Percentiles rank a stretch among this genome's conserved stretches.
phyloP scores from a whole-genome alignment of 2,113 vertebrate species.

The Melanostigma gelatinosum region DNA sequence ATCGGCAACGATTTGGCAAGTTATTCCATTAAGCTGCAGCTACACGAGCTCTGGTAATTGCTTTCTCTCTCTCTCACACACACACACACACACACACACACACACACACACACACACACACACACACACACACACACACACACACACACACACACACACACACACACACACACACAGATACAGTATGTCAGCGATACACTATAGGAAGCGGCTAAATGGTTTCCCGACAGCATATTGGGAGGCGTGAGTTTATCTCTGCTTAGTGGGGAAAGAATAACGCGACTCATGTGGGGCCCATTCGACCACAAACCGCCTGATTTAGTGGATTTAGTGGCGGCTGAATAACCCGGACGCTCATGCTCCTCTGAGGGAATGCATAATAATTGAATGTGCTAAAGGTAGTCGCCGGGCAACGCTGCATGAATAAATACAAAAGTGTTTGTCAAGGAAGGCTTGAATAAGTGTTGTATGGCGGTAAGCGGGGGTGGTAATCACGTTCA shows the following conservation, averaged over 20 bases:
- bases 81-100: not conserved
- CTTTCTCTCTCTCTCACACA: conserved; percentile 30
- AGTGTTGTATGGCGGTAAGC: not conserved
- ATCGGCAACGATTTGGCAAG: conserved; percentile 53
- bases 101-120: conserved; percentile 17
- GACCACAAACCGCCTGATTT: conserved; percentile 27
- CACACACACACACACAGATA: conserved; percentile 14
- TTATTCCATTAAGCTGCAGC: conserved; percentile 52
- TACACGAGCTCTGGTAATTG: conserved; percentile 55
- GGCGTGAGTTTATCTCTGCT: conserved; percentile 50
- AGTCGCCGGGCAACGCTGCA: not conserved
- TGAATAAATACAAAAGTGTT: conserved; percentile 34
- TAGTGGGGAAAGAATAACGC: conserved; percentile 31
- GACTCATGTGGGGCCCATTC: conserved; percentile 30
- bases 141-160: not conserved
- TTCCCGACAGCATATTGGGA: conserved; percentile 34
- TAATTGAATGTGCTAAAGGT: conserved; percentile 23
- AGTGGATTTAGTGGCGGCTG: no score
- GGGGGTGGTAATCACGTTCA: not conserved
- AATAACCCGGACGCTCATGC: conserved; percentile 19
- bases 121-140: not conserved
- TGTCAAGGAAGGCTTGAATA: conserved; percentile 19
- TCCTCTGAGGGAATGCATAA: conserved; percentile 35
- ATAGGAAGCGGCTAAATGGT: conserved; percentile 44
- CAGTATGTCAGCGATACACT: conserved; percentile 35